A percentile compares a stretch with the other conserved stretches of the same genome.
Conservation (phyloP, 2,113 vertebrate genomes). For the Halcyon malimbica region DNA sequence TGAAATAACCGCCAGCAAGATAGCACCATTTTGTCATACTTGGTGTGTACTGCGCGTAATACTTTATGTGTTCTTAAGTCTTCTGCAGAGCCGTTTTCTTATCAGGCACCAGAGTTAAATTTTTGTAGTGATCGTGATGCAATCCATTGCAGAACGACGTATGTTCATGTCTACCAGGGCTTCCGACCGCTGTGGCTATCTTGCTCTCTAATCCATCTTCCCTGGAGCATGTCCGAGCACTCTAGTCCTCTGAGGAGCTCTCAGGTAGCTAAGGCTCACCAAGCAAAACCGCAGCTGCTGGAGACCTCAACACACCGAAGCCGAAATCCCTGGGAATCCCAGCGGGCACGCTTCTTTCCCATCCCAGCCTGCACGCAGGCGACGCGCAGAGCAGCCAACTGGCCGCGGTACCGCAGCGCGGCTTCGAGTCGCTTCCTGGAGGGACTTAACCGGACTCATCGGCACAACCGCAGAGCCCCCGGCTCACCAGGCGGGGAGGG, state of each 20-base stretch:
- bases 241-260: background rate
- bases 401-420: rapidly evolving
- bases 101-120: background rate
- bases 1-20: background rate
- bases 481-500: rapidly evolving
- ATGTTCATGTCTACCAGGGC: background rate
- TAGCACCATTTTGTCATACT: background rate
- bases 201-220: background rate
- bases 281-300: background rate
- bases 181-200: background rate
- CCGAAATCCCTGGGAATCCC: background rate
- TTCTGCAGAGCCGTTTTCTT: background rate
- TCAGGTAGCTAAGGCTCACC: background rate
- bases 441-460: rapidly evolving
- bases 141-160: background rate
- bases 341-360: rapidly evolving
- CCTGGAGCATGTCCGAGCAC: background rate
- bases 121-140: background rate
- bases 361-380: rapidly evolving
- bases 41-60: background rate
- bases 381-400: rapidly evolving
- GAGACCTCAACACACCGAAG: rapidly evolving
- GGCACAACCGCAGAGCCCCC: no score
- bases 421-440: background rate
- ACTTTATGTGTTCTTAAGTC: background rate